Conservation (phyloP, 2,113 vertebrate genomes). For the Heptranchias perlo region DNA sequence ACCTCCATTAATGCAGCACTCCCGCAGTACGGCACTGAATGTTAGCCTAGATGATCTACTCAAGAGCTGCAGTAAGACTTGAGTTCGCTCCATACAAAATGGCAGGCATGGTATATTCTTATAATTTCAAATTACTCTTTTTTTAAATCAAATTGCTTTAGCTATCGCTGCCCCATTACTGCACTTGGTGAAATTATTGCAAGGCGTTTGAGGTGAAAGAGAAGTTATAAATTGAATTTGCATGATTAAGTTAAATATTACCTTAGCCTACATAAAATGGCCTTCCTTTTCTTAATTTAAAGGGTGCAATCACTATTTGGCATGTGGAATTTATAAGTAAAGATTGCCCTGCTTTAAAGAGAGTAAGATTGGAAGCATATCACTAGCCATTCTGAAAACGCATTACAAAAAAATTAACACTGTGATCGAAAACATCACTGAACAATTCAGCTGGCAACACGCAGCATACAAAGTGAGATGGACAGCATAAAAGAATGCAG, state of each 20-base stretch:
- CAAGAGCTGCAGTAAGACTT: neutral
- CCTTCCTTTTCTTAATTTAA: slow-evolving; percentile 5
- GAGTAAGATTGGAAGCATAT: neutral
- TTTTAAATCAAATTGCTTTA: neutral
- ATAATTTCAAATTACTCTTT: neutral
- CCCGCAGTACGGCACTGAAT: neutral
- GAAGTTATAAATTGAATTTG: neutral
- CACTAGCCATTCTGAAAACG: neutral
- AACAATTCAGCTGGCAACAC: neutral
- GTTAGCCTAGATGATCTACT: neutral
- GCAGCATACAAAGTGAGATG: neutral
- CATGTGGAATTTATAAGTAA: neutral
- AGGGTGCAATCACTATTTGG: neutral
- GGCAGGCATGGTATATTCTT: neutral
- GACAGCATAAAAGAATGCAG: neutral
- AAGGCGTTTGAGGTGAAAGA: neutral
- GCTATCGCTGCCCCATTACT: neutral
- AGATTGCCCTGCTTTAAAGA: neutral
- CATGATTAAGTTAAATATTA: neutral
- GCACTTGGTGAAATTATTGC: neutral
- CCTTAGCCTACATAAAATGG: neutral
- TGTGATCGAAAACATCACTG: neutral
- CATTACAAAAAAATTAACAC: neutral
- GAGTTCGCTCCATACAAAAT: neutral
- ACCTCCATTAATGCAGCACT: neutral